Conservation (phyloP, 2,113 vertebrate species). For the Entosphenus tridentatus region DNA sequence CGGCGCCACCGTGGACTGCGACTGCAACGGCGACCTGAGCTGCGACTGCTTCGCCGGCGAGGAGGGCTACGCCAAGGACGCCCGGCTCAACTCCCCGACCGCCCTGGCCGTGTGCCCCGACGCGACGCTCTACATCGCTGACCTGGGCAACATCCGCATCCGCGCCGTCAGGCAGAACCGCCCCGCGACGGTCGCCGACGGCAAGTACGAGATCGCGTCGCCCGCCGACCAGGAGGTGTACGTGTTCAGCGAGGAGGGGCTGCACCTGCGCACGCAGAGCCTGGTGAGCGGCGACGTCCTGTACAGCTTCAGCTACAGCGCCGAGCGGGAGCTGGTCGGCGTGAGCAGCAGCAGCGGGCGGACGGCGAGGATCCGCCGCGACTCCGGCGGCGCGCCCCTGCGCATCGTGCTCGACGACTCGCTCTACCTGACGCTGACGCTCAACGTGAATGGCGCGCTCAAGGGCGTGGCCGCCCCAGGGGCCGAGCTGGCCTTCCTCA, state of each 20-base stretch:
- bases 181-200: conserved; percentile 35
- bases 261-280: conserved; percentile 77
- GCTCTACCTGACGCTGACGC: conserved; percentile 83
- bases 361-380: conserved; percentile 59
- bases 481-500: conserved; percentile 63
- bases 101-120: conserved; percentile 72
- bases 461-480: conserved; percentile 80
- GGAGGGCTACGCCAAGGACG: conserved; percentile 88
- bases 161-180: conserved; percentile 56
- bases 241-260: conserved; percentile 79
- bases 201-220: conserved; percentile 70
- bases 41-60: conserved; percentile 88
- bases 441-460: conserved; percentile 65
- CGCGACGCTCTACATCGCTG: conserved; percentile 68
- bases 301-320: conserved; percentile 87
- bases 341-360: conserved; percentile 78
- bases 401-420: conserved; percentile 80
- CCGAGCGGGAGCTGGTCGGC: conserved; percentile 61
- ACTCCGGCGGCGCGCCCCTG: conserved; percentile 70
- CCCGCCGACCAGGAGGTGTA: conserved; percentile 78
- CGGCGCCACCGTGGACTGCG: conserved; percentile 62
- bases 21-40: conserved; percentile 89
- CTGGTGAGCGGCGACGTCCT: conserved; percentile 70
- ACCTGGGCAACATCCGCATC: conserved; percentile 84
- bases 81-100: conserved; percentile 67